phyloP scores from a whole-genome alignment of 1,140 invertebrate species.

The Himalopsyche phryganea region DNA sequence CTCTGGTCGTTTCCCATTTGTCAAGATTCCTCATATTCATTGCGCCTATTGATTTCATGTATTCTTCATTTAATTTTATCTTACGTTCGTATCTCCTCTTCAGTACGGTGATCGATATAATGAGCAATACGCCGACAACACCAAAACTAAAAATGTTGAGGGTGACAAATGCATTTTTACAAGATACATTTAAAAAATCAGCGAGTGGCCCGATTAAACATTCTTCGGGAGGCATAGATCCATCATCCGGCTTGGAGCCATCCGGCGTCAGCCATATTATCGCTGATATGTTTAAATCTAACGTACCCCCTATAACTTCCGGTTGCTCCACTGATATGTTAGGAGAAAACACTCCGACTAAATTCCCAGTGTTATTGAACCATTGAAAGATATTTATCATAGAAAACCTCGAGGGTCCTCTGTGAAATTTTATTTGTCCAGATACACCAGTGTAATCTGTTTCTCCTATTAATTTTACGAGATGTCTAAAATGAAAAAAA shows the following conservation, averaged over 20 bases:
- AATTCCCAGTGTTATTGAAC: slow-evolving; percentile 51
- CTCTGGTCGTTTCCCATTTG: slow-evolving; percentile 82
- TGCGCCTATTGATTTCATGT: slow-evolving; percentile 67
- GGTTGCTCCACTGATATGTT: slow-evolving; percentile 42
- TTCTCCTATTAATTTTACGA: slow-evolving; percentile 54
- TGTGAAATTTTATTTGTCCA: slow-evolving; percentile 68
- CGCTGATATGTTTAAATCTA: slow-evolving; percentile 53
- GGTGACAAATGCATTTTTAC: slow-evolving; percentile 68
- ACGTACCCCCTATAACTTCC: slow-evolving; percentile 47
- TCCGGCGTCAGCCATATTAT: slow-evolving; percentile 64
- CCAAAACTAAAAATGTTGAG: slow-evolving; percentile 67
- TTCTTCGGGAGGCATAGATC: slow-evolving; percentile 52
- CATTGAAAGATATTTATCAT: slow-evolving; percentile 71
- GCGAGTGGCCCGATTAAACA: slow-evolving; percentile 68
- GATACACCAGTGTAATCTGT: slow-evolving; percentile 76
- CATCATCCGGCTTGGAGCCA: slow-evolving; percentile 64
- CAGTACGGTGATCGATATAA: slow-evolving; percentile 63
- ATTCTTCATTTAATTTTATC: slow-evolving; percentile 64
- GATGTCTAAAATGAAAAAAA: slow-evolving; percentile 42
- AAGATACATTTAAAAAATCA: slow-evolving; percentile 61
- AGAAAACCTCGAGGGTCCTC: slow-evolving; percentile 65
- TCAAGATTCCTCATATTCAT: slow-evolving; percentile 59
- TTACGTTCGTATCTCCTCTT: slow-evolving; percentile 74
- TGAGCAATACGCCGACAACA: slow-evolving; percentile 57
- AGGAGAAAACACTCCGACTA: slow-evolving; percentile 65